Percentiles rank a stretch among this genome's conserved stretches.
These are phyloP conservation scores for Phaethon lepturus DNA, from an alignment of 2,113 vertebrate species.

Conservation along the genomic window DNA sequence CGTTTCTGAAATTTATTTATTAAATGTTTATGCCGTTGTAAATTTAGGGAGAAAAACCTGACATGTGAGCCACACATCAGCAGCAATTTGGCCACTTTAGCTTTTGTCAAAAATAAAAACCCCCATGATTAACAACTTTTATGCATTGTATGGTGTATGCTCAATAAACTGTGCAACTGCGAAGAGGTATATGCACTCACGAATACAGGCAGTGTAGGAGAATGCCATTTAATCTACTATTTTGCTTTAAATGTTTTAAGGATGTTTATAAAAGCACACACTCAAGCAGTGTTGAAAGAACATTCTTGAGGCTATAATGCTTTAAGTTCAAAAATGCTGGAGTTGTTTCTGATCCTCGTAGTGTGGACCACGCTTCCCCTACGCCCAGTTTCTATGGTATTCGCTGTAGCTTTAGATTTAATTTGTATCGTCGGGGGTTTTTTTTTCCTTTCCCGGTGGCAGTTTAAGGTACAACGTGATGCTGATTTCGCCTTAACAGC, in stretches of 20 bases:
- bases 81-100: neutral
- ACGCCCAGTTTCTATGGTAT: neutral
- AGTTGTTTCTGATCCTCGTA: neutral
- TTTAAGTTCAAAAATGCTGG: neutral
- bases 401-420: neutral
- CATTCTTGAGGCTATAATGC: neutral
- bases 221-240: neutral
- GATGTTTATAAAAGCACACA: neutral
- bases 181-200: neutral
- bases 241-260: neutral
- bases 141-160: neutral
- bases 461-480: neutral
- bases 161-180: neutral
- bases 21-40: neutral
- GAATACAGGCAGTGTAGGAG: rapidly evolving
- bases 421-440: neutral
- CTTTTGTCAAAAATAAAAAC: neutral
- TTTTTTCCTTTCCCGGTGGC: neutral
- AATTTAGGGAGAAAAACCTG: neutral
- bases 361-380: neutral
- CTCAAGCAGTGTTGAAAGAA: neutral
- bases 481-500: neutral
- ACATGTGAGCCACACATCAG: neutral
- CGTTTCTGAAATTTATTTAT: neutral
- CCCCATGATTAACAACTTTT: neutral